Evolutionary conservation across 2,888 invertebrate genomes (phyloP).

Genomic region (Sinhomidia bicolor): DNA sequence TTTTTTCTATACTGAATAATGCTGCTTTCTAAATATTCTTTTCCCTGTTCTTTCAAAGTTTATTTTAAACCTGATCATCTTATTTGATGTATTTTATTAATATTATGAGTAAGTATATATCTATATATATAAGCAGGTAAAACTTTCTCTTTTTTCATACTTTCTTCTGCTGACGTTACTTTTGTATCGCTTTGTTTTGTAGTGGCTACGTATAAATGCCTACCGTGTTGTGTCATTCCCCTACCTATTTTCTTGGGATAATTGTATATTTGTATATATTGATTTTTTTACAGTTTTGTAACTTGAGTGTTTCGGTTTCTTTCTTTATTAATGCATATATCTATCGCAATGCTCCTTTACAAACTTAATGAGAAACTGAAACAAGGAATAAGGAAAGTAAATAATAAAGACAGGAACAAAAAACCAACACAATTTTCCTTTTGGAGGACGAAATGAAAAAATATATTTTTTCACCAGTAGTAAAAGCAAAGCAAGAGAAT

Average conservation of each 20-base stretch:
- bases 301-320: slow-evolving; percentile 61
- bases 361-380: slow-evolving; percentile 38
- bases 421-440: slow-evolving; percentile 21
- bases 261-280: too few relatives aligned
- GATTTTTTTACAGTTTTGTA: background rate
- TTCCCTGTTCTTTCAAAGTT: background rate
- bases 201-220: too few relatives aligned
- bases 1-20: slow-evolving; percentile 44
- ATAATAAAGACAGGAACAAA: slow-evolving; percentile 16
- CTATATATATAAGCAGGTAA: too few relatives aligned
- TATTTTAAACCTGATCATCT: background rate
- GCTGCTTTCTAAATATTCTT: slow-evolving; percentile 29
- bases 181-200: too few relatives aligned
- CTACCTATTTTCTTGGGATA: too few relatives aligned
- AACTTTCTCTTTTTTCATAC: too few relatives aligned
- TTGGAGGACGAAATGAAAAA: slow-evolving; percentile 52
- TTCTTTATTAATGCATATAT: background rate
- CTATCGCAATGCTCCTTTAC: background rate
- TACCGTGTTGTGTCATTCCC: too few relatives aligned
- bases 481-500: slow-evolving; percentile 76
- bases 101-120: too few relatives aligned
- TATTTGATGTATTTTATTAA: background rate
- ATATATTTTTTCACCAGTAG: slow-evolving; percentile 58
- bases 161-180: too few relatives aligned
- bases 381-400: slow-evolving; percentile 41